phyloP scores from a whole-genome alignment of 2,888 invertebrate species.

The Cinara cedri region DNA sequence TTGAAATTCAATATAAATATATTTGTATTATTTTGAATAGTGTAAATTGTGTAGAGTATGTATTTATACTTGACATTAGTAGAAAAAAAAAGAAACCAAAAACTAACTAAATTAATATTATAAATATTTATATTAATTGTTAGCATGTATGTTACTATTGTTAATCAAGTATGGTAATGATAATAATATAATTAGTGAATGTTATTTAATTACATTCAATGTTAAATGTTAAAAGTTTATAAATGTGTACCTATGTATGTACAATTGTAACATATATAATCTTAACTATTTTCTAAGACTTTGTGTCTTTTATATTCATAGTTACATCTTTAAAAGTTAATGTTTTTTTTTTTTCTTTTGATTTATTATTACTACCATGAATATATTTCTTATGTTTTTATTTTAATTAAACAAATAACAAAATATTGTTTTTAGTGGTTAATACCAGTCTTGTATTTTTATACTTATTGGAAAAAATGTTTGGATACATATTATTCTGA shows the following conservation, averaged over 20 bases:
- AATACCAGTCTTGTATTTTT: too few relatives aligned
- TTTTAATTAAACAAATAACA: too few relatives aligned
- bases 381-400: neutral
- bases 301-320: slow-evolving; percentile 6
- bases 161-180: slow-evolving; percentile 19
- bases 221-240: slow-evolving; percentile 48
- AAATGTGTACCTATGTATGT: too few relatives aligned
- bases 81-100: slow-evolving; percentile 24
- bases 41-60: slow-evolving; percentile 17
- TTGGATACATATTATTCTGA: too few relatives aligned
- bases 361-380: slow-evolving; percentile 26
- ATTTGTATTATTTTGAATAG: slow-evolving; percentile 29
- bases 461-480: too few relatives aligned
- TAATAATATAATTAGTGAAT: slow-evolving; percentile 17
- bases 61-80: slow-evolving; percentile 23
- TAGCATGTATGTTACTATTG: slow-evolving; percentile 5
- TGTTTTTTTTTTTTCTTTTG: slow-evolving; percentile 21
- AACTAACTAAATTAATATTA: slow-evolving; percentile 35
- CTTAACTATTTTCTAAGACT: slow-evolving; percentile 27
- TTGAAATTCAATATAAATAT: slow-evolving; percentile 3
- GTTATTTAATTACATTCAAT: slow-evolving; percentile 23
- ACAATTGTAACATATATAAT: slow-evolving; percentile 16
- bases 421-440: too few relatives aligned
- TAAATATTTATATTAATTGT: slow-evolving; percentile 28
- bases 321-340: slow-evolving; percentile 29